Conservation (phyloP, 2,797 vertebrate genomes). For the Spea hammondii region DNA sequence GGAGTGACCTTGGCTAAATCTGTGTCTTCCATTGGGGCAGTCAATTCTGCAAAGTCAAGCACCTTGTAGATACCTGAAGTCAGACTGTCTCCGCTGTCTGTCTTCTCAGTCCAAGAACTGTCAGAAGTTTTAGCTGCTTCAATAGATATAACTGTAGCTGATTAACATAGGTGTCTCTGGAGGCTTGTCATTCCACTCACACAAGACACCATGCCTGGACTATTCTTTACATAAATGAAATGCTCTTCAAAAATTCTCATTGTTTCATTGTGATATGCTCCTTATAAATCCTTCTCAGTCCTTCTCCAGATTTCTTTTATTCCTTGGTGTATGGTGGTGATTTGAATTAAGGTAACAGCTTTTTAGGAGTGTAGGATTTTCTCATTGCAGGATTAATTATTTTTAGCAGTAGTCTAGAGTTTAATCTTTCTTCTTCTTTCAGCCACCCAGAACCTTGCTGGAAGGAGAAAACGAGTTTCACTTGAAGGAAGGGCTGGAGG, state of each 20-base stretch:
- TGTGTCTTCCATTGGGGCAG: slow-evolving; percentile 45
- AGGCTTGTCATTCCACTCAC: slow-evolving; percentile 40
- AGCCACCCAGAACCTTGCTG: slow-evolving; percentile 48
- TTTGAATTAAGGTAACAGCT: slow-evolving; percentile 26
- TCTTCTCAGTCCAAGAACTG: slow-evolving; percentile 27
- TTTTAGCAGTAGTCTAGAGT: slow-evolving; percentile 50
- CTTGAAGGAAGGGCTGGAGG: slow-evolving; percentile 40
- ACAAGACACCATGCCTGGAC: slow-evolving; percentile 26
- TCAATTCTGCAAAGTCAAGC: slow-evolving; percentile 22
- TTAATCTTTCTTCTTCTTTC: slow-evolving; percentile 47
- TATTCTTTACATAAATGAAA: slow-evolving; percentile 19
- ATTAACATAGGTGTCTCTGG: slow-evolving; percentile 37
- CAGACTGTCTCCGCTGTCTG: slow-evolving; percentile 4
- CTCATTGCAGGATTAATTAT: slow-evolving; percentile 48
- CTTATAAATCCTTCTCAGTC: slow-evolving; percentile 16
- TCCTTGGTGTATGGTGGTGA: slow-evolving; percentile 9
- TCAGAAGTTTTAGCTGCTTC: slow-evolving; percentile 40
- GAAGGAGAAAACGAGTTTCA: slow-evolving; percentile 45
- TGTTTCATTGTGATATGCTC: slow-evolving; percentile 26
- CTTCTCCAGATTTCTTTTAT: slow-evolving; percentile 28
- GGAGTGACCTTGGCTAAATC: slow-evolving; percentile 22
- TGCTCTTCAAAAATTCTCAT: slow-evolving; percentile 24
- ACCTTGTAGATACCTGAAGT: slow-evolving; percentile 10
- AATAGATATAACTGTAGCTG: slow-evolving; percentile 48
- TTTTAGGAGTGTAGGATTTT: slow-evolving; percentile 36